A percentile compares a stretch with the other conserved stretches of the same genome.
Evolutionary conservation across 2,797 vertebrate genomes (phyloP).

Genomic region (Neomorphus geoffroyi): DNA sequence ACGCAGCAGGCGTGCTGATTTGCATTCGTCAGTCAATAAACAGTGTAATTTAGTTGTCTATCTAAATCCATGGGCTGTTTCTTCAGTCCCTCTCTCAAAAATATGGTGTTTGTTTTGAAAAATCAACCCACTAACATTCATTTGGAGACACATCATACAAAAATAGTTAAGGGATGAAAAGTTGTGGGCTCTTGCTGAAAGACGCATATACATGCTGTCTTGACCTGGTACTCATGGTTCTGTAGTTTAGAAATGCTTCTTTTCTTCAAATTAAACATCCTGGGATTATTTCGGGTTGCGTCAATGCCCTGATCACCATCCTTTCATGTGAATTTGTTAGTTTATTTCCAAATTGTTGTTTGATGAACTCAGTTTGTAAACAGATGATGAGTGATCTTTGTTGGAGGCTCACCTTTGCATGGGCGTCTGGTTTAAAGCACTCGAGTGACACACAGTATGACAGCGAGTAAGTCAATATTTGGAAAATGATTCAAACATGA

Average conservation of each 20-base stretch:
- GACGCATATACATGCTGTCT: neutral
- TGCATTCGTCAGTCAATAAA: neutral
- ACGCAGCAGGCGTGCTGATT: accelerated
- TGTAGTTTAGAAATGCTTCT: constrained; percentile 27
- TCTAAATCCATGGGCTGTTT: neutral
- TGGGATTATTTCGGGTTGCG: neutral
- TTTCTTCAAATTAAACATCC: neutral
- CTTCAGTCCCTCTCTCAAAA: neutral
- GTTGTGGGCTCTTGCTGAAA: neutral
- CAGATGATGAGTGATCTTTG: neutral
- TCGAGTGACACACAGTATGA: neutral
- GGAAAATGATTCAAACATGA: neutral
- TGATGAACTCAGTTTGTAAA: neutral
- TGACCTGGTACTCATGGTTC: neutral
- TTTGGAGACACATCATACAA: neutral
- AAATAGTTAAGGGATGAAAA: neutral
- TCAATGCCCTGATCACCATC: neutral
- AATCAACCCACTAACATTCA: neutral
- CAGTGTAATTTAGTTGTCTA: neutral
- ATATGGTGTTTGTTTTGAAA: neutral
- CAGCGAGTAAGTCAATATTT: neutral
- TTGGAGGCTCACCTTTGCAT: neutral
- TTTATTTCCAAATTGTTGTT: neutral
- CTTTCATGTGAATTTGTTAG: neutral
- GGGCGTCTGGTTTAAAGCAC: neutral